Evolutionary conservation across 2,888 invertebrate species (phyloP).

Genomic region (Suillia variegata): DNA sequence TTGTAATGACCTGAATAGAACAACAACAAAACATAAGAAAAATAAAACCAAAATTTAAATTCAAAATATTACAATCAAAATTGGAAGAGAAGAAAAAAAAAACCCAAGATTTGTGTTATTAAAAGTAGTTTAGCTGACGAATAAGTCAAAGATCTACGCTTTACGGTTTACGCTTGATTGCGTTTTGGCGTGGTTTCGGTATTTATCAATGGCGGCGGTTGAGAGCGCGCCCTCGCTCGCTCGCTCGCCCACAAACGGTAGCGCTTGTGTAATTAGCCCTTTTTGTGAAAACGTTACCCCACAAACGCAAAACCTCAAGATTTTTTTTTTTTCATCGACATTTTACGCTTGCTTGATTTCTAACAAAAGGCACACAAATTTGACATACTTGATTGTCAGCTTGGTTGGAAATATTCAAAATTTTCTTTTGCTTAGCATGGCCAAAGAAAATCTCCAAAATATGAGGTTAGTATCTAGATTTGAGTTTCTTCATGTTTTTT

Average conservation of each 20-base stretch:
- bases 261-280: neutral
- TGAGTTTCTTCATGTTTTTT: conserved; percentile 4
- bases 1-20: conserved; percentile 45
- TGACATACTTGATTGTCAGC: too few species aligned
- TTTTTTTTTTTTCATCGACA: neutral
- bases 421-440: neutral
- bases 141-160: conserved; percentile 3
- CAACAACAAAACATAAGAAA: conserved; percentile 17
- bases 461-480: too few species aligned
- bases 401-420: neutral
- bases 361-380: conserved; percentile 7
- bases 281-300: neutral
- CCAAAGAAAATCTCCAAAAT: conserved; percentile 3
- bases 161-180: conserved; percentile 32
- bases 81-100: conserved; percentile 39
- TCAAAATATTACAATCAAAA: conserved; percentile 3
- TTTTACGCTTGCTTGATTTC: conserved; percentile 12
- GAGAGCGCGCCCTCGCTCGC: neutral
- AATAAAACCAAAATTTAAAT: conserved; percentile 18
- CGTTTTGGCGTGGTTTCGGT: conserved; percentile 31
- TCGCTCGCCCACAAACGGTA: neutral
- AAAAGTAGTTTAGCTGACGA: conserved; percentile 42
- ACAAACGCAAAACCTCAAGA: neutral
- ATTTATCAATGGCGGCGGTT: neutral
- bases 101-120: too few species aligned